Evolutionary conservation across 2,888 invertebrate species (phyloP), one percentile per base, ranked within the genome.

Genomic region (Ophioninae sp.): DNA sequence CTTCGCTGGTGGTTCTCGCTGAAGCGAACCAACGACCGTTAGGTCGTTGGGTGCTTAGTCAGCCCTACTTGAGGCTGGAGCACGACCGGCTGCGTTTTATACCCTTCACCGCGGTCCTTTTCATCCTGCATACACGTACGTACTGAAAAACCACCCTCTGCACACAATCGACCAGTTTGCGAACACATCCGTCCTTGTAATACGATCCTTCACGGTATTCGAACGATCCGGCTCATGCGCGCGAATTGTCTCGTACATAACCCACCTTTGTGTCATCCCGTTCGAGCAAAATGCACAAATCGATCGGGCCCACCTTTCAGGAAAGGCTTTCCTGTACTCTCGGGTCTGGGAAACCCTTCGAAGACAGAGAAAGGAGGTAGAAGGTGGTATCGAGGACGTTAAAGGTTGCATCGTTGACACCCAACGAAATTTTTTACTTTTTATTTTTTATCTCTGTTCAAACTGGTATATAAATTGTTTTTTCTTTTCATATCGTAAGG

Each of bases 31-130:
- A 87, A 88, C 86, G 89, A 86, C 88, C 88, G 87, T 87, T 86
- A 87, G 86, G 85, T 80, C 85, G 86, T n/a, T 87, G 85, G 87
- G 87, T 87, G 87, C 90, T 89, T 90, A 89, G 88, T 90, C 90
- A 90, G 90, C 90, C 84, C 85, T 87, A 87, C 88, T 89, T 86
- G 88, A 81, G 74, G 88, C 56, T 6, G 39, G n/a, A 73, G 69
- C 21, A 21, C 77, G 74, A 86, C 86, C 88, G 88, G 84, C 88
- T 90, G 89, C 88, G 87, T 87, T 87, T 89, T 88, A 90, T 89
- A 88, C 86, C 85, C 86, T 70, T 57, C 23, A 65, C 10, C 41
- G 39, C 56, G 74, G 39, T 74, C 62, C 67, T 37, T 13, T 62
- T 44, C 50, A 5, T n/a, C 37, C 20, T 61, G 50, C 50, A 17